Base-by-base conservation (phyloP, 2,113 vertebrate species). In the Edolisoma coerulescens region DNA sequence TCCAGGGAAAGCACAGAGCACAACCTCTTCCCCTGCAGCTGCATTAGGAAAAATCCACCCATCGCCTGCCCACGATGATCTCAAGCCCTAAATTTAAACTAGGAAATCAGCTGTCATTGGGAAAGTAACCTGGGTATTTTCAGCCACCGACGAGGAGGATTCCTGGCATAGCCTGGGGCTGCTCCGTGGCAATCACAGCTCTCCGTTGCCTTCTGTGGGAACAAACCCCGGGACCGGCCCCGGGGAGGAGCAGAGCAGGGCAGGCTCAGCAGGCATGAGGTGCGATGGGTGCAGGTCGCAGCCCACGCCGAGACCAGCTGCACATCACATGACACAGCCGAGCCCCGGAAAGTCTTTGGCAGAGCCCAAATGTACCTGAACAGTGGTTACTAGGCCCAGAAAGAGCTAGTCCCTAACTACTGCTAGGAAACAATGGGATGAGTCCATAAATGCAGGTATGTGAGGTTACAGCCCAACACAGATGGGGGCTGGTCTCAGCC, bases 101-200 rank as follows among this genome's bases (percentile, higher is more conserved):
- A 22, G 76, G 83, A 90, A 90, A 95, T 84, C 86, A 70, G 76
- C 69, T 83, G 39, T 73, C 59, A 69, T 26, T 2, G 7, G 32
- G 45, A 95, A 60, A 64, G 41, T 7, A 89, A 81, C 44, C 35
- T 61, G 10, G 14, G 74, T 75, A 68, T 93, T 94, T 94, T 64
- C 87, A 85, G 81, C 45, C 59, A 12, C 65, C 0, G 0, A 64
- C 56, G n/a, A 60, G 68, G 37, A 90, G 60, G 83, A 84, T 84
- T 77, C 77, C 84, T 84, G 87, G 69, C 12, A 23, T 63, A 87
- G 81, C 68, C 84, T 68, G 79, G 67, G 89, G 81, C 70, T 93
- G 67, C 75, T 68, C 59, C 44, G 7, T 26, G 2, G 13, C 75
- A 41, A 3, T 7, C 45, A 9, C 50, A 35, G 49, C 0, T 2